Conservation (phyloP, 2,888 invertebrate genomes). For the Phyllotreta striolata region DNA sequence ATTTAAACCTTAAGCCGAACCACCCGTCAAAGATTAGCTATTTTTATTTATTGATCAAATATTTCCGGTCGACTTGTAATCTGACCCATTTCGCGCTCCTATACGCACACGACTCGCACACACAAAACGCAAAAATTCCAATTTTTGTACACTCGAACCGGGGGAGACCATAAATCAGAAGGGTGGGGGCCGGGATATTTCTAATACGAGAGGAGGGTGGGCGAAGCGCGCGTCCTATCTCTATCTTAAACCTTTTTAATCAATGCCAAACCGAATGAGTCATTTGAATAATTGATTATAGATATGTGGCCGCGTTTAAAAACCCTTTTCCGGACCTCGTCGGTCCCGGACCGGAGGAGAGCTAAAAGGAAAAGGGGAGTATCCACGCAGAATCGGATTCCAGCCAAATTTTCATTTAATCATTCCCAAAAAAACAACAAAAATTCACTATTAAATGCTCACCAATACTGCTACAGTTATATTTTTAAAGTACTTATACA, state of each 20-base stretch:
- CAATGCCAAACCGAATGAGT: constrained; percentile 48
- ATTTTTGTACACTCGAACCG: constrained; percentile 27
- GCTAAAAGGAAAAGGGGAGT: constrained; percentile 31
- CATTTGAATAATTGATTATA: constrained; percentile 54
- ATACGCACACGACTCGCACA: background rate
- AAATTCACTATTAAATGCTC: too few relatives aligned
- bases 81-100: constrained; percentile 1
- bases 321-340: constrained; percentile 47
- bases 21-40: background rate
- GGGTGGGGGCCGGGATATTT: constrained; percentile 26
- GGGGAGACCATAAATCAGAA: constrained; percentile 34
- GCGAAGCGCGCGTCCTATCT: constrained; percentile 16
- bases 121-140: constrained; percentile 21
- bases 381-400: constrained; percentile 13
- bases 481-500: too few relatives aligned
- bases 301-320: constrained; percentile 51
- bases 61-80: constrained; percentile 5
- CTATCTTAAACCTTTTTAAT: constrained; percentile 46
- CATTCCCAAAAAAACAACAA: background rate
- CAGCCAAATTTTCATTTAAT: constrained; percentile 1
- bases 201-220: constrained; percentile 36
- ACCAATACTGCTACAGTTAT: too few relatives aligned
- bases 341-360: constrained; percentile 27
- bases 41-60: constrained; percentile 19
- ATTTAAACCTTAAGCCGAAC: too few relatives aligned